Percentiles rank a stretch among this genome's conserved stretches.
phyloP scores from a whole-genome alignment of 2,797 vertebrate species.

The Poeciliopsis infans region DNA sequence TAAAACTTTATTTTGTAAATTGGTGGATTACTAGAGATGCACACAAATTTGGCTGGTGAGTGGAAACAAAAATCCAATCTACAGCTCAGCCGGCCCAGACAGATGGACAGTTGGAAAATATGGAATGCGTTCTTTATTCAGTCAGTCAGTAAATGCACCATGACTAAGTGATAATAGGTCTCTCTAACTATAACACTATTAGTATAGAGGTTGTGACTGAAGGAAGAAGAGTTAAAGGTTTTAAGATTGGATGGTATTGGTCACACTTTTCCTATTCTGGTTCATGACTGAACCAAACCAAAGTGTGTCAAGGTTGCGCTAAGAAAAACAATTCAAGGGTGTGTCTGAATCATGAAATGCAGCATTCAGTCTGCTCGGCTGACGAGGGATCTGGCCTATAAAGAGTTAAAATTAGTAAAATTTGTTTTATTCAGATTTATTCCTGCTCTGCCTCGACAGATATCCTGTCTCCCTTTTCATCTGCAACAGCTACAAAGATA shows the following conservation, averaged over 20 bases:
- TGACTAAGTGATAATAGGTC: neutral
- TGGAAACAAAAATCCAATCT: neutral
- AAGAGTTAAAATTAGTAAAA: neutral
- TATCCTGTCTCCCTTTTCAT: neutral
- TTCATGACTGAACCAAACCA: neutral
- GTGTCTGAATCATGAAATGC: neutral
- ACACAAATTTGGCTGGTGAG: neutral
- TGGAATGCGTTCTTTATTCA: neutral
- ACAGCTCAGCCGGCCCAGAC: neutral
- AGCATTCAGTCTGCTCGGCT: no score
- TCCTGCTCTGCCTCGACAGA: neutral
- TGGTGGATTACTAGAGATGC: neutral
- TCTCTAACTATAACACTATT: neutral
- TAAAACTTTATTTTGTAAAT: slow-evolving; percentile 1
- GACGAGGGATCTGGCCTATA: neutral
- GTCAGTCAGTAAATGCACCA: neutral
- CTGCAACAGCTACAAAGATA: neutral
- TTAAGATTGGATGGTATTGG: neutral
- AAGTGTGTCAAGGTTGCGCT: neutral
- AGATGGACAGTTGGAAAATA: neutral
- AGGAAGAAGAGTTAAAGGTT: neutral
- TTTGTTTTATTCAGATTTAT: neutral
- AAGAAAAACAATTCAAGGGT: neutral
- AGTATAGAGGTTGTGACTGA: neutral
- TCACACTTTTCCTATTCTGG: neutral